Conservation (phyloP, 2,888 invertebrate species). For the Heteromyza rotundicornis region DNA sequence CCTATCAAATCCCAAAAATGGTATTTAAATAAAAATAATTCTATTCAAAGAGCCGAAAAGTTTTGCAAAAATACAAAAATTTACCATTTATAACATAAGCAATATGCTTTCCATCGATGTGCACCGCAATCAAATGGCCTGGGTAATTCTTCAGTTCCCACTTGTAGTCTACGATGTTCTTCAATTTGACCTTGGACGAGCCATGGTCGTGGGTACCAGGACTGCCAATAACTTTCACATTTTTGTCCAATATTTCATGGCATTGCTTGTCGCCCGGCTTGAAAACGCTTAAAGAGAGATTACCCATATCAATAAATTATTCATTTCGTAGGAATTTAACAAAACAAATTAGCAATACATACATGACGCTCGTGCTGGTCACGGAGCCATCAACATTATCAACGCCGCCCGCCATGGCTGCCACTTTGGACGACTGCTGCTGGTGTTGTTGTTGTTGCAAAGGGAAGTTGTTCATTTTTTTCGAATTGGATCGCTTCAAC, state of each 20-base stretch:
- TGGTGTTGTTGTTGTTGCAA: constrained; percentile 16
- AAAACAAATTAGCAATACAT: background rate
- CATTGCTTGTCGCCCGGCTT: constrained; percentile 53
- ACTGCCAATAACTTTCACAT: constrained; percentile 75
- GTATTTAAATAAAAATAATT: too few relatives aligned
- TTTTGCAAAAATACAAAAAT: too few relatives aligned
- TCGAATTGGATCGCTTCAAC: background rate
- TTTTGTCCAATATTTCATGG: constrained; percentile 58
- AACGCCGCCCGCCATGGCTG: background rate
- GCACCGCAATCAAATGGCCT: constrained; percentile 87
- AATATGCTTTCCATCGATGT: constrained; percentile 82
- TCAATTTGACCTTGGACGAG: constrained; percentile 88
- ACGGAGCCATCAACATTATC: background rate
- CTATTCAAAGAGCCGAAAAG: too few relatives aligned
- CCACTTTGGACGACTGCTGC: background rate
- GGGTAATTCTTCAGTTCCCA: constrained; percentile 90
- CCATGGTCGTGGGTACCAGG: constrained; percentile 79
- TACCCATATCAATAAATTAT: too few relatives aligned
- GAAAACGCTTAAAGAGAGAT: constrained; percentile 44
- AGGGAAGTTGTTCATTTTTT: constrained; percentile 16
- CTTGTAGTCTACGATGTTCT: constrained; percentile 88
- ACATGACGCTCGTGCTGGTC: background rate
- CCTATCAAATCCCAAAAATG: too few relatives aligned
- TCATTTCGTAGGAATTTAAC: too few relatives aligned
- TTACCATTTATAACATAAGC: constrained; percentile 92